Percentiles rank a stretch among this genome's conserved stretches.
phyloP scores from a whole-genome alignment of 23 tunicate genomes.

The Clavelina lepadiformis region DNA sequence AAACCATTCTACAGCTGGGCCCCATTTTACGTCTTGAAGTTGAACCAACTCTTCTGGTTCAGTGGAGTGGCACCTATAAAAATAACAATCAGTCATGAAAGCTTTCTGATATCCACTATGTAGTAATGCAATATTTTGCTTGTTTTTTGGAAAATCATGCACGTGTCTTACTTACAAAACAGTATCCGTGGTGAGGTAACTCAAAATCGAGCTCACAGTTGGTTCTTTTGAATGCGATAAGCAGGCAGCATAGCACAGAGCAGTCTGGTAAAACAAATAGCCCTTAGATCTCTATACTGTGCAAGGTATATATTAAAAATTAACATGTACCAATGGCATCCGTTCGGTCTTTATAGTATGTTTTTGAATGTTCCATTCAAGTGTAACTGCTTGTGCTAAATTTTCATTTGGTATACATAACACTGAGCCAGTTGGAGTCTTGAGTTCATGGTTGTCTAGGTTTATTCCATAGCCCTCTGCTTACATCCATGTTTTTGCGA shows the following conservation, averaged over 20 bases:
- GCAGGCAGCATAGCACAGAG: slow-evolving; percentile 55
- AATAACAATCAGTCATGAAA: no score
- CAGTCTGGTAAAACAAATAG: slow-evolving; percentile 53
- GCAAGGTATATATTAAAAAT: no score
- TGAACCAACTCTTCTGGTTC: slow-evolving; percentile 56
- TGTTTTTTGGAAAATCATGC: background rate
- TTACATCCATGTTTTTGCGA: no score
- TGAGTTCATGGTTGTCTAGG: slow-evolving; percentile 57
- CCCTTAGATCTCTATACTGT: no score
- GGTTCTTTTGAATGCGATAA: slow-evolving; percentile 12
- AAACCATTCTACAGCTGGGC: slow-evolving; percentile 33
- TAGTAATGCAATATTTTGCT: background rate
- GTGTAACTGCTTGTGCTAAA: slow-evolving; percentile 77
- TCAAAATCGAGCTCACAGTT: slow-evolving; percentile 30
- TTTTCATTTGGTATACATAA: slow-evolving; percentile 51
- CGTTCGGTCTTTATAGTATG: slow-evolving; percentile 43
- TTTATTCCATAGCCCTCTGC: slow-evolving; percentile 62
- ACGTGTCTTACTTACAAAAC: slow-evolving; percentile 46
- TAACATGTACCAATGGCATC: slow-evolving; percentile 71
- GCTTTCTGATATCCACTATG: no score
- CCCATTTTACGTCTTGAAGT: slow-evolving; percentile 57
- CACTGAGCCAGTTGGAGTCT: slow-evolving; percentile 48
- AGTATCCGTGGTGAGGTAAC: slow-evolving; percentile 73
- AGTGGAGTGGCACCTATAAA: slow-evolving; percentile 11
- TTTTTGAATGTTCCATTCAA: slow-evolving; percentile 73